Conservation (phyloP, 1,140 invertebrate genomes). For the Phthorimaea operculella region DNA sequence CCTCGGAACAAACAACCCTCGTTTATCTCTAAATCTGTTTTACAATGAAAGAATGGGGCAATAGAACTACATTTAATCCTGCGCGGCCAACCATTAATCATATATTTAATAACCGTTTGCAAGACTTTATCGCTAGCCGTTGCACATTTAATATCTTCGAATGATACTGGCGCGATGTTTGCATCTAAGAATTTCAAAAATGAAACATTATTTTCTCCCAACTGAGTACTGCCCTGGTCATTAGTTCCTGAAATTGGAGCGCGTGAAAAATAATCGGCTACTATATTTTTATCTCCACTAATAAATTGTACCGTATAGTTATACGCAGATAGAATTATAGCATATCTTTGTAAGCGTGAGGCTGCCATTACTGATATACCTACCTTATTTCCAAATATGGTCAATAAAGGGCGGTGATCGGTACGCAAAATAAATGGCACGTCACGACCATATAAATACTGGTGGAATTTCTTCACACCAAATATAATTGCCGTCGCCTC, state of each 20-base stretch:
- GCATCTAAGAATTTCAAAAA: constrained; percentile 8
- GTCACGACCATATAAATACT: background rate
- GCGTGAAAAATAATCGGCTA: constrained; percentile 35
- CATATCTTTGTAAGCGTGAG: constrained; percentile 34
- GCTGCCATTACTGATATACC: constrained; percentile 14
- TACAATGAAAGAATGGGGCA: constrained; percentile 5
- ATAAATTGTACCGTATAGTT: constrained; percentile 35
- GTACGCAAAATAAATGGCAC: constrained; percentile 1
- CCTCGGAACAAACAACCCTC: constrained; percentile 13
- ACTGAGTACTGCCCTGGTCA: background rate
- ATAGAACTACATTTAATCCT: constrained; percentile 5
- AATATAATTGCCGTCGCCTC: constrained; percentile 9
- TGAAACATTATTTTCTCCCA: background rate
- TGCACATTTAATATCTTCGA: background rate
- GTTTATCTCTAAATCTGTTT: constrained; percentile 2
- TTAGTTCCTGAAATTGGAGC: constrained; percentile 7
- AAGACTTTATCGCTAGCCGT: constrained; percentile 2
- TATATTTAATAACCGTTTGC: constrained; percentile 7
- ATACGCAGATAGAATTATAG: constrained; percentile 31
- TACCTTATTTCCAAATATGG: constrained; percentile 13
- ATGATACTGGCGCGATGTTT: background rate
- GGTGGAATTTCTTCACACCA: background rate
- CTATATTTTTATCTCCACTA: constrained; percentile 20
- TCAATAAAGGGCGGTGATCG: background rate
- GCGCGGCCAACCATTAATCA: constrained; percentile 7